Conservation (phyloP, 2,888 invertebrate genomes). For the Ferdinandea cuprea region DNA sequence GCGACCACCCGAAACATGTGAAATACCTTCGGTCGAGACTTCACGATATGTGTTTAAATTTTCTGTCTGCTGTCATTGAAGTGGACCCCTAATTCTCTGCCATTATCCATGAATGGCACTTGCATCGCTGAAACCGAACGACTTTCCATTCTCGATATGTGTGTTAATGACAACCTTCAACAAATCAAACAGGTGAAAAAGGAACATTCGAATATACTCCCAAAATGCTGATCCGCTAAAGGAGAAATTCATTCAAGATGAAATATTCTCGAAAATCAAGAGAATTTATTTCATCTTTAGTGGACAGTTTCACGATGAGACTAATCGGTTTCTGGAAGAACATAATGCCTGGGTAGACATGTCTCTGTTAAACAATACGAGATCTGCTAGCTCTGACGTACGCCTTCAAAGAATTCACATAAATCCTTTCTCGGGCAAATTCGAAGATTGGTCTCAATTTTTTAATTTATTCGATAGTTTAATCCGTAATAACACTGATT, state of each 20-base stretch:
- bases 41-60: too few species aligned
- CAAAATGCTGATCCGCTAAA: constrained; percentile 19
- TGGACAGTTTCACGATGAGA: background rate
- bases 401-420: constrained; percentile 23
- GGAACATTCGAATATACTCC: too few species aligned
- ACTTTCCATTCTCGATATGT: too few species aligned
- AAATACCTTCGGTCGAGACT: too few species aligned
- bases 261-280: constrained; percentile 24
- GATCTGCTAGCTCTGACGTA: constrained; percentile 2
- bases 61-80: too few species aligned
- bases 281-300: too few species aligned
- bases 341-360: background rate
- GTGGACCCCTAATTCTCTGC: too few species aligned
- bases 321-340: background rate
- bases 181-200: too few species aligned
- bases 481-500: background rate
- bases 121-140: too few species aligned
- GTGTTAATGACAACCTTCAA: too few species aligned
- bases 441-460: constrained; percentile 11
- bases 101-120: too few species aligned
- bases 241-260: constrained; percentile 2
- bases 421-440: constrained; percentile 11
- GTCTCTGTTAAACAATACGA: constrained; percentile 10
- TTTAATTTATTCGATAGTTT: constrained; percentile 5
- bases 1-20: too few species aligned